Conservation (phyloP, 2,888 invertebrate species). For the Leucozona laternaria region DNA sequence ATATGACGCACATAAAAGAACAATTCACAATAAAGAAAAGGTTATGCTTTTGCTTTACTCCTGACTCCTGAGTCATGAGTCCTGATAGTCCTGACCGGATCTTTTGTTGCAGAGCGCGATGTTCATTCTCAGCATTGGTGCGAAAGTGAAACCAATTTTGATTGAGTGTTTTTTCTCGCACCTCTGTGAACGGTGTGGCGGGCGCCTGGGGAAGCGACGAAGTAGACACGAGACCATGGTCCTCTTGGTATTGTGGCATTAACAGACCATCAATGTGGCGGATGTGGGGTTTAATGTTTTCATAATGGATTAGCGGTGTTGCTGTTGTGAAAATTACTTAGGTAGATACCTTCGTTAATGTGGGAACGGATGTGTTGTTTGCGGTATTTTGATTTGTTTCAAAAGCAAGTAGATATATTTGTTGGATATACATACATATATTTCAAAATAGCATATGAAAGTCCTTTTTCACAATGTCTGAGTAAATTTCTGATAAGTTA, state of each 20-base stretch:
- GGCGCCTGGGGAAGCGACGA: neutral
- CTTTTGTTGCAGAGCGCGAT: neutral
- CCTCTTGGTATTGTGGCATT: conserved; percentile 21
- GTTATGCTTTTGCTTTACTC: conserved; percentile 4
- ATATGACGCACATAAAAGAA: conserved; percentile 46
- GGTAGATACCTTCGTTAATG: neutral
- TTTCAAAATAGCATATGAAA: no score
- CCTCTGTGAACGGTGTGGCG: neutral
- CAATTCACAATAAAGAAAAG: neutral
- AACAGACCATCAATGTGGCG: conserved; percentile 50
- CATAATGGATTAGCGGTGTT: conserved; percentile 71
- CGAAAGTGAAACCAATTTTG: conserved; percentile 72
- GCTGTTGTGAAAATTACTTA: conserved; percentile 44
- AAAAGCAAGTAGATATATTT: no score
- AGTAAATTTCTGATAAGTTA: no score
- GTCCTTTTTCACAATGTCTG: no score
- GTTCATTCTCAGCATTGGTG: conserved; percentile 32
- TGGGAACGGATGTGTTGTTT: neutral
- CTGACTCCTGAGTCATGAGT: neutral
- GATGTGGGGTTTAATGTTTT: conserved; percentile 67
- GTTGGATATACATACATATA: no score
- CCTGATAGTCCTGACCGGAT: conserved; percentile 16
- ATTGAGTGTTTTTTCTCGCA: conserved; percentile 58
- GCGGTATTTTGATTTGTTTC: neutral
- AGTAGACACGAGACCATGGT: neutral